Evolutionary conservation across 2,113 vertebrate genomes (phyloP), one percentile per base, ranked within the genome.

Genomic region (Pedionomus torquatus): DNA sequence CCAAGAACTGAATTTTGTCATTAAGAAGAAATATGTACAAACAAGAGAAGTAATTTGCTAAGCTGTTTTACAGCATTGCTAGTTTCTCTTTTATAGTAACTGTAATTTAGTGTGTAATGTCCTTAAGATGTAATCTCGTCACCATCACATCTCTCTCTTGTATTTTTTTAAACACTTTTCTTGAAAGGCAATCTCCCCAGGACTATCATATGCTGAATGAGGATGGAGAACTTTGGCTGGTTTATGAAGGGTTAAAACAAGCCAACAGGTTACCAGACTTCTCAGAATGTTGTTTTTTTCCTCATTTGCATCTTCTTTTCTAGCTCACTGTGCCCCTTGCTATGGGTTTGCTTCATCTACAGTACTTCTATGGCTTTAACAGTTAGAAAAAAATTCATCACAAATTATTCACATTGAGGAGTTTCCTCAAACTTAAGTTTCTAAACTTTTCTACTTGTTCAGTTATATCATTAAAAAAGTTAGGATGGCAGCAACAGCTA

Each of bases 221-320:
- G 99, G 99, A 99, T 76, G 99, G 99, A 98, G 99, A 99, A 97
- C 99, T 99, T 98, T 99, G 99, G 99, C 99, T 99, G 99, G 99
- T 99, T 98, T 99, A 99, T 99, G 99, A 99, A 99, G 99, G 99
- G 98, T 99, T 99, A 98, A 99, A 99, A 99, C 99, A 99, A 98
- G 98, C 99, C 98, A 99, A 99, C 99, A 99, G 99, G 99, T 99
- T 99, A 98, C 94, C 86, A 97, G 92, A 98, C 95, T 98, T 98
- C 94, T 97, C 96, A 97, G 95, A 94, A 90, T 93, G 96, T 76
- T 82, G 26, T 79, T 95, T 91, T 83, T 82, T 95, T 91, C 77
- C 97, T 79, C 74, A 57, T 94, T 87, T 97, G 95, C 93, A 92
- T 90, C 94, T 97, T 98, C 97, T 79, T 91, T 91, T 93, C 94